Evolutionary conservation across 2,888 invertebrate genomes (phyloP).

Genomic region (Cheilosia vulpina): DNA sequence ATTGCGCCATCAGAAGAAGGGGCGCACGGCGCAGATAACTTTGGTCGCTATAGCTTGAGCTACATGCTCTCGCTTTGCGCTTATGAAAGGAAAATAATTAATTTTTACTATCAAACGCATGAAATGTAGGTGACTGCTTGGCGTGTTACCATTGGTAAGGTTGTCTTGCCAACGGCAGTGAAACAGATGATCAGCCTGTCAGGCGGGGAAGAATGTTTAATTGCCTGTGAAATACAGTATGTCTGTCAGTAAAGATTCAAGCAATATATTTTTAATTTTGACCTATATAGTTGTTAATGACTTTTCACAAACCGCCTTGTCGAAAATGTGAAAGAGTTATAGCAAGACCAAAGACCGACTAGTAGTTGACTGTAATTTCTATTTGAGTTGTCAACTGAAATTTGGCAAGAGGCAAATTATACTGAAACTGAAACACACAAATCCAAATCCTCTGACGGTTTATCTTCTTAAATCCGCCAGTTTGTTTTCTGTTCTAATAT

Average conservation of each 20-base stretch:
- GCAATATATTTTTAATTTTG: too few species aligned
- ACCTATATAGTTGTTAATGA: too few species aligned
- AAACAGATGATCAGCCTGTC: background rate
- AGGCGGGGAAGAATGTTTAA: background rate
- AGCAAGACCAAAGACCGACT: too few species aligned
- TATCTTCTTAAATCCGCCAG: too few species aligned
- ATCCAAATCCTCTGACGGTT: too few species aligned
- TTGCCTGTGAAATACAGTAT: slow-evolving; percentile 13
- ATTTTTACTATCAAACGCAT: slow-evolving; percentile 44
- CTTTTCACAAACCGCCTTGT: too few species aligned
- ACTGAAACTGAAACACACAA: too few species aligned
- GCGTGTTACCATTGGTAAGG: background rate
- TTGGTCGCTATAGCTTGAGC: slow-evolving; percentile 9
- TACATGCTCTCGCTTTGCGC: background rate
- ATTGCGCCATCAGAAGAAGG: slow-evolving; percentile 11
- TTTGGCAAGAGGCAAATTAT: too few species aligned
- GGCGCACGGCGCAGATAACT: background rate
- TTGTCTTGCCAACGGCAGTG: background rate
- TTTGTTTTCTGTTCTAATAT: too few species aligned
- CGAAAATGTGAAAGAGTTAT: too few species aligned
- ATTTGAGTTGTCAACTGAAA: too few species aligned
- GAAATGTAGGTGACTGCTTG: slow-evolving; percentile 53
- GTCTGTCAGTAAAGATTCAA: background rate
- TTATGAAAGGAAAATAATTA: slow-evolving; percentile 19
- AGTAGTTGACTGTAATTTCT: too few species aligned